Conservation (phyloP, 1,140 invertebrate genomes). For the Drosophila burlai region DNA sequence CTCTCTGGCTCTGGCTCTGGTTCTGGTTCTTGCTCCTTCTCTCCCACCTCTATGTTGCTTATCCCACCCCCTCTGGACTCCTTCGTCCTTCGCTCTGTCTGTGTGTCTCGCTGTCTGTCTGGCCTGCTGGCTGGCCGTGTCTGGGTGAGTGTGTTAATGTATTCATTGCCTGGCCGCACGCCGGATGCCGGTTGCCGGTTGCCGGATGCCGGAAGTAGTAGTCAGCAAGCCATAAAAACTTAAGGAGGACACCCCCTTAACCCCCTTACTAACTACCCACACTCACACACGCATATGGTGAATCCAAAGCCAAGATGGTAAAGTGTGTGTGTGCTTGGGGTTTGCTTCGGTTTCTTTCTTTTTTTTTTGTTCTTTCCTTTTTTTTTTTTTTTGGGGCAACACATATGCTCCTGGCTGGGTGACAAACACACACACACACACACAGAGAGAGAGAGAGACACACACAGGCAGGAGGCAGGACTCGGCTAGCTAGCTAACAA, state of each 20-base stretch:
- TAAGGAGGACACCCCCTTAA: slow-evolving; percentile 55
- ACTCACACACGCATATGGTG: slow-evolving; percentile 11
- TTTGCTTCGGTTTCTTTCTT: background rate
- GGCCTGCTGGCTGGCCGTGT: slow-evolving; percentile 25
- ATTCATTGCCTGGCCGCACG: slow-evolving; percentile 67
- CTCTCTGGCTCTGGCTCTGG: background rate
- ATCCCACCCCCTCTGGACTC: background rate
- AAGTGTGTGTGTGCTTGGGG: slow-evolving; percentile 19
- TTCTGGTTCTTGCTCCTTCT: background rate
- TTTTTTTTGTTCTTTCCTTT: background rate
- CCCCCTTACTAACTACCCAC: background rate
- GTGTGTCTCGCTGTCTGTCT: slow-evolving; percentile 9
- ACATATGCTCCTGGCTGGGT: slow-evolving; percentile 76
- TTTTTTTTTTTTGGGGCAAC: slow-evolving; percentile 63
- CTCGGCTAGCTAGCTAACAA: slow-evolving; percentile 58
- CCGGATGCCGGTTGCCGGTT: slow-evolving; percentile 14
- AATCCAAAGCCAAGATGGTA: slow-evolving; percentile 12
- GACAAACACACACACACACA: slow-evolving; percentile 46
- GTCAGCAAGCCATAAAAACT: slow-evolving; percentile 83
- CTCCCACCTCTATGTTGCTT: background rate
- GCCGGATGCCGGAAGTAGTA: slow-evolving; percentile 77
- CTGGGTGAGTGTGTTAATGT: slow-evolving; percentile 76
- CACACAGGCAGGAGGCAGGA: slow-evolving; percentile 57
- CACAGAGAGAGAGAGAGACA: too few species aligned
- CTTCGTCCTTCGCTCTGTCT: background rate